A percentile compares a stretch with the other conserved stretches of the same genome.
Conservation (phyloP, 1,140 invertebrate genomes). For the Drosophila lini region DNA sequence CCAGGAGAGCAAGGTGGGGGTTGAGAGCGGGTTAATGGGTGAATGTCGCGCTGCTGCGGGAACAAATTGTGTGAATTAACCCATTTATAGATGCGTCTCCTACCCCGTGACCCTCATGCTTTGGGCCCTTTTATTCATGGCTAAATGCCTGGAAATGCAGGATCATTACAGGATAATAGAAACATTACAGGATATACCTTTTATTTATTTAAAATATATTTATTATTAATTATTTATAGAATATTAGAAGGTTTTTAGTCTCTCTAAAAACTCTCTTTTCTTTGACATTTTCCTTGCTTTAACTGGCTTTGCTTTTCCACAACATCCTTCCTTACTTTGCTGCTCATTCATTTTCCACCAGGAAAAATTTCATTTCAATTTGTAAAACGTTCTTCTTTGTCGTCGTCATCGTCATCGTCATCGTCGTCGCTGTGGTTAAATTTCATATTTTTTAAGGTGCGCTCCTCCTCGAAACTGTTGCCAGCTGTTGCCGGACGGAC, state of each 20-base stretch:
- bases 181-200: too few relatives aligned
- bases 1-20: background rate
- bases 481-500: constrained; percentile 69
- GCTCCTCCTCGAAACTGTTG: constrained; percentile 32
- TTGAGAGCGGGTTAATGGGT: constrained; percentile 20
- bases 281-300: too few relatives aligned
- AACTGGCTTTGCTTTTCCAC: background rate
- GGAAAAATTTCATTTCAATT: constrained; percentile 73
- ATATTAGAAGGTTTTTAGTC: too few relatives aligned
- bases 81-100: constrained; percentile 16
- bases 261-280: too few relatives aligned
- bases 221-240: background rate
- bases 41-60: constrained; percentile 24
- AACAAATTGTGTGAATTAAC: constrained; percentile 35
- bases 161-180: too few relatives aligned
- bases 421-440: constrained; percentile 45
- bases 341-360: constrained; percentile 63
- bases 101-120: background rate
- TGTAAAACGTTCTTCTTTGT: constrained; percentile 67
- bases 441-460: constrained; percentile 56
- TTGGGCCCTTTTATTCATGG: background rate
- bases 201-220: background rate
- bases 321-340: background rate
- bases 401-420: background rate
- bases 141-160: background rate